Evolutionary conservation across 2,113 vertebrate genomes (phyloP).

Genomic region (Paramormyrops kingsleyae): DNA sequence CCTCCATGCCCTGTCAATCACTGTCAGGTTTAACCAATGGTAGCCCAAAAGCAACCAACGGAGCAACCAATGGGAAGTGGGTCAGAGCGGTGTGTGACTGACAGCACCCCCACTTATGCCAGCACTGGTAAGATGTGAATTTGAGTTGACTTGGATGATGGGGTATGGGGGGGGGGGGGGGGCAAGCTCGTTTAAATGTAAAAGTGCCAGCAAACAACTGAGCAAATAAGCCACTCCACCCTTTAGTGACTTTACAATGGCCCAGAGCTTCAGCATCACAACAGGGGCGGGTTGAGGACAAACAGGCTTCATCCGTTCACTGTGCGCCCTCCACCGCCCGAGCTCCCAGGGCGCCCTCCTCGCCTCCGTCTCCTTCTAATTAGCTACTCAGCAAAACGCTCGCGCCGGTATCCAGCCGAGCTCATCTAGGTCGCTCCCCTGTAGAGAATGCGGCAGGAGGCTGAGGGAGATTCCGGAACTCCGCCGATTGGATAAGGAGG

Average conservation of each 20-base stretch:
- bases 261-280: neutral
- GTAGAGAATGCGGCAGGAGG: neutral
- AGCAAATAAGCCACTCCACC: neutral
- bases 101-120: neutral
- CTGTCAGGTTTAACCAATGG: neutral
- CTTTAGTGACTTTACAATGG: neutral
- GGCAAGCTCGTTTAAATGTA: neutral
- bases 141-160: neutral
- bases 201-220: neutral
- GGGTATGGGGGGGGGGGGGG: neutral
- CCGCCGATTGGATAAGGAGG: neutral
- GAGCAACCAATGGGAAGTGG: neutral
- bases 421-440: neutral
- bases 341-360: neutral
- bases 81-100: neutral
- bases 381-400: neutral
- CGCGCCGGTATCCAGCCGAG: neutral
- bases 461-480: neutral
- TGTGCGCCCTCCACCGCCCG: neutral
- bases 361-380: neutral
- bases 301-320: neutral
- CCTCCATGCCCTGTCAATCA: neutral
- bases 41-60: neutral
- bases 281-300: neutral
- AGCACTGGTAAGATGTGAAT: neutral